Base-by-base conservation (phyloP, 2,797 vertebrate species). In the Clarias platycephalus region DNA sequence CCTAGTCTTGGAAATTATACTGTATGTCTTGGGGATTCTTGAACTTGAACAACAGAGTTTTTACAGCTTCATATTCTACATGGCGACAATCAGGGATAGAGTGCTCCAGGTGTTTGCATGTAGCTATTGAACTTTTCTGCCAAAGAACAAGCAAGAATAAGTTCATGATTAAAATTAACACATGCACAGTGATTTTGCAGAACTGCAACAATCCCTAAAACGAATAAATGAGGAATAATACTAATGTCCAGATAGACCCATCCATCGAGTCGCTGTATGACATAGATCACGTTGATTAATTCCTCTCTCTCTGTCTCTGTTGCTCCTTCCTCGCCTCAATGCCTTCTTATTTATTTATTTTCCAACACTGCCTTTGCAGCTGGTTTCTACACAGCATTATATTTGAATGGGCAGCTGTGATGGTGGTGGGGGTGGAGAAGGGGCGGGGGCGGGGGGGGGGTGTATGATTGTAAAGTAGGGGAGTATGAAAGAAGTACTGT, bases 391-490 rank as follows among this genome's bases (percentile, higher is more conserved):
- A 89, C 85, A 79, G 83, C 64, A 34, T 84, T 84, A 86, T 87
- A 84, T 82, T 87, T 84, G 49, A 82, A 83, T 80, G 81, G 74
- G 58, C 68, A 82, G 68, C 90, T 92, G 90, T 90, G 89, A 0
- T 92, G 86, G 91, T 90, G 82, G 64, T 49, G 77, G 76, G 34
- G 34, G 57, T 76, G 28, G 37, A 37, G 37, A 37, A 37, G 80
- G 31, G 60, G 5, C 49, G 40, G 22, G 24, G n/a, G 20, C 1
- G 8, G 31, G 66, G 5, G n/a, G 31, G 22, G 24, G n/a, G 20
- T 9, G 8, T 44, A 44, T 44, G 44, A 44, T 44, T 44, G 44
- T 44, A 44, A 8, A 44, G 44, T 44, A 44, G 44, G 44, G 44
- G 44, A 44, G n/a, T 26, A 60, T 10, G 63, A 71, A 58, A 83